phyloP scores from a whole-genome alignment of 2,888 invertebrate species.

The Conomelus anceps region DNA sequence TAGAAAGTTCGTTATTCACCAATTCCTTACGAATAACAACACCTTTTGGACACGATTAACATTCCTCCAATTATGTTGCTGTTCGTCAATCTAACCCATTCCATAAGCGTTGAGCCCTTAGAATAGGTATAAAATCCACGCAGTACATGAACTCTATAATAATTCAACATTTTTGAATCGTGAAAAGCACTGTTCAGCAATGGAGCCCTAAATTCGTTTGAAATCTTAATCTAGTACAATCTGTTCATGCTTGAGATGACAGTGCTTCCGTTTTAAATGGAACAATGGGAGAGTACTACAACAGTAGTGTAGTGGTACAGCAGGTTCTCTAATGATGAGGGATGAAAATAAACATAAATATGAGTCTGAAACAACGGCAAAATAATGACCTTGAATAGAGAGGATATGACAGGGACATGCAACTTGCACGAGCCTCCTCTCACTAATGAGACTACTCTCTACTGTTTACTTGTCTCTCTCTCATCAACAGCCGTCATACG shows the following conservation, averaged over 20 bases:
- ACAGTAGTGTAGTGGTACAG: not conserved
- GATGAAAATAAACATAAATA: not conserved
- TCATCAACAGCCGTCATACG: not conserved
- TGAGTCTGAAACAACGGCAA: not conserved
- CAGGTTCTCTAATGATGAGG: not conserved
- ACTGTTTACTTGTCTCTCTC: not conserved
- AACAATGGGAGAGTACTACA: not conserved
- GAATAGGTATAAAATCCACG: no score
- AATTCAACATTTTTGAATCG: no score
- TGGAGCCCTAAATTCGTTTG: not conserved
- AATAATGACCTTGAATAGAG: not conserved
- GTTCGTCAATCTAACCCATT: not conserved
- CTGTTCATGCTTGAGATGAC: not conserved
- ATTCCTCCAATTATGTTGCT: not conserved
- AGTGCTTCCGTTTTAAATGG: not conserved
- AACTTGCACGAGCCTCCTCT: not conserved
- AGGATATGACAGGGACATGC: not conserved
- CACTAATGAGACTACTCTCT: not conserved
- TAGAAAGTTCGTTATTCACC: no score
- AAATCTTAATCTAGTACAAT: not conserved
- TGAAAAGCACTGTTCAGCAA: not conserved
- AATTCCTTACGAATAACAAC: no score
- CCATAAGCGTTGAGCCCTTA: not conserved
- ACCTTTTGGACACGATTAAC: no score
- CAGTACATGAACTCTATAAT: not conserved